Base-by-base conservation (phyloP, 2,888 invertebrate species). In the Syritta pipiens region DNA sequence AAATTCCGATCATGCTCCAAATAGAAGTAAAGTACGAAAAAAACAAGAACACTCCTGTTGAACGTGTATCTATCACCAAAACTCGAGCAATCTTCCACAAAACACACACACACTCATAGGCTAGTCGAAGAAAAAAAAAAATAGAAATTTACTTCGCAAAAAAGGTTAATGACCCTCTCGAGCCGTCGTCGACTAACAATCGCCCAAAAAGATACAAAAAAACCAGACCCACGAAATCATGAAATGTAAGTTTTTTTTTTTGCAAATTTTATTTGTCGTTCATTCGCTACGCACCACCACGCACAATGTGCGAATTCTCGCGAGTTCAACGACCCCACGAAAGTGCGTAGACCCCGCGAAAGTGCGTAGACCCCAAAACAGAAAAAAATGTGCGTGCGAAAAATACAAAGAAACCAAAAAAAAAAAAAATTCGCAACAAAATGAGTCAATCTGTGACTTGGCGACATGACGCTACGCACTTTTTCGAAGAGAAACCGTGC, bases 321-420 rank as follows among this genome's bases (percentile, higher is more conserved):
- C 10, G 24, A 46, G 44, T 46, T 20, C 44, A 24, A 22, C 20
- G 24, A 46, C 44, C 22, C 44, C 67, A 32, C 24, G n/a, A 62
- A 48, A 72, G 77, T 71, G 77, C 77, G 77, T 77, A 51, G 71
- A 77, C 63, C 71, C 59, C 77, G 10, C 14, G 26, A 77, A 67
- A 77, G 74, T 79, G 74, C 79, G 79, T 79, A 59, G 79, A 79
- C 67, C 79, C 67, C 74, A 37, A 9, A 17, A 17, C 14, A 35
- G 4, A 28, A 28, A 5, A 32, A 35, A 57, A 68, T 72, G 60
- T 67, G 22, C 71, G 42, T 51, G 20, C 40, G 30, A 55, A 48
- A n/a, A n/a, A n/a, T n/a, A n/a, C n/a, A n/a, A n/a, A n/a, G n/a
- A n/a, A n/a, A n/a, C n/a, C n/a, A n/a, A n/a, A n/a, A n/a, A n/a